Evolutionary conservation across 1,140 invertebrate genomes (phyloP).

Genomic region (Ruditapes philippinarum): DNA sequence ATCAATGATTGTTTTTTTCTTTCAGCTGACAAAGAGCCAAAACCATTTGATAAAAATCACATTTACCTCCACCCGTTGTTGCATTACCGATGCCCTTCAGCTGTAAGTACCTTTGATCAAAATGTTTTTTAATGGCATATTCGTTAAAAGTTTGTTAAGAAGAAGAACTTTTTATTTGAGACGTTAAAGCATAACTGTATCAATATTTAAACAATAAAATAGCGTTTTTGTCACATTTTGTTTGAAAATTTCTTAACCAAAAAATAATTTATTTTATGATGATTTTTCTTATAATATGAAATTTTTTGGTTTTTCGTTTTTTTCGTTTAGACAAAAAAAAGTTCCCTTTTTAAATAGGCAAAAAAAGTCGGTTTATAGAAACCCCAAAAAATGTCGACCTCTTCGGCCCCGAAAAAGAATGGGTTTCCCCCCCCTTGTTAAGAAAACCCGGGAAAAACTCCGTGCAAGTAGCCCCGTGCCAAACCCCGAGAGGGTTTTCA

Average conservation of each 20-base stretch:
- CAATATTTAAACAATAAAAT: too few species aligned
- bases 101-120: constrained; percentile 40
- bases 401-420: neutral
- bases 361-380: constrained; percentile 40
- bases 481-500: constrained; percentile 4
- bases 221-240: too few species aligned
- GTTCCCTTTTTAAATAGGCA: constrained; percentile 26
- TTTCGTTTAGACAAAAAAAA: constrained; percentile 54
- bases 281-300: too few species aligned
- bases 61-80: constrained; percentile 59
- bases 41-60: constrained; percentile 57
- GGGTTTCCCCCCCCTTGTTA: constrained; percentile 44
- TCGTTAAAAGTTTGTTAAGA: too few species aligned
- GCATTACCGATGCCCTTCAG: constrained; percentile 59
- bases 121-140: too few species aligned
- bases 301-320: too few species aligned
- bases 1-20: neutral
- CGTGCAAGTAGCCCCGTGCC: constrained; percentile 20
- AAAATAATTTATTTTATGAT: too few species aligned
- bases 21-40: constrained; percentile 20
- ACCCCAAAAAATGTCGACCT: constrained; percentile 40
- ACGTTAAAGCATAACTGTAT: too few species aligned
- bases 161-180: too few species aligned
- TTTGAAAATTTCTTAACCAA: too few species aligned
- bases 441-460: constrained; percentile 57